Evolutionary conservation across 2,113 vertebrate genomes (phyloP), one percentile per base, ranked within the genome.

Genomic region (Siniperca chuatsi): DNA sequence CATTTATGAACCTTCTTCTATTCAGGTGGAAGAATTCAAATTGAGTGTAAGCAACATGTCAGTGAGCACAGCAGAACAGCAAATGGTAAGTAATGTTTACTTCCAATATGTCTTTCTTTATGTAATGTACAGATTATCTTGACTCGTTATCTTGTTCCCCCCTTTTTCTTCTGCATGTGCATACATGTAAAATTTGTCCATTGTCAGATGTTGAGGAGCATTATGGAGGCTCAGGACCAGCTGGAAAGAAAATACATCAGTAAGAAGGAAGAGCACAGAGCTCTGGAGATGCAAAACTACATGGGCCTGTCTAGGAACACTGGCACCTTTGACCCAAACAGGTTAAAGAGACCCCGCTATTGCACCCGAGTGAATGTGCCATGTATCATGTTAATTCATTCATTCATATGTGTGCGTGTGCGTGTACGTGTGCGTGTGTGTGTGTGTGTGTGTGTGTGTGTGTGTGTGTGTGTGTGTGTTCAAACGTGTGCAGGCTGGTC

Each of bases 21-120:
- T 90, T 37, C 89, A 99, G 98, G 96, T 98, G 54, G 95, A 97
- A 89, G 96, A 96, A 55, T 97, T 99, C 84, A 96, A 96, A 90
- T 89, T 81, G 70, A 89, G 79, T 52, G 79, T 96, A 57, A 92
- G 66, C 29, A 92, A 84, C 40, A 95, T 95, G 73, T 86, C 93
- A 48, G 29, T 91, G 3, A 77, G 91, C 85, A 84, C 94, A 64
- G 90, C 93, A 88, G 96, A 97, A 67, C 93, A 94, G 78, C 94
- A 93, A 42, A 91, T 93, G 97, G 98, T 99, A 96, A 89, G 69
- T 79, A n/a, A 6, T 15, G 2, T 77, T 75, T 62, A 29, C 10
- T 46, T 65, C 44, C 4, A 57, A 13, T 73, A 9, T 54, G 21
- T 16, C 35, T 13, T 42, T 58, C 44, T 50, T 50, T 48, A 46